Evolutionary conservation across 2,113 vertebrate species (phyloP).

Genomic region (Amazona guildingii): DNA sequence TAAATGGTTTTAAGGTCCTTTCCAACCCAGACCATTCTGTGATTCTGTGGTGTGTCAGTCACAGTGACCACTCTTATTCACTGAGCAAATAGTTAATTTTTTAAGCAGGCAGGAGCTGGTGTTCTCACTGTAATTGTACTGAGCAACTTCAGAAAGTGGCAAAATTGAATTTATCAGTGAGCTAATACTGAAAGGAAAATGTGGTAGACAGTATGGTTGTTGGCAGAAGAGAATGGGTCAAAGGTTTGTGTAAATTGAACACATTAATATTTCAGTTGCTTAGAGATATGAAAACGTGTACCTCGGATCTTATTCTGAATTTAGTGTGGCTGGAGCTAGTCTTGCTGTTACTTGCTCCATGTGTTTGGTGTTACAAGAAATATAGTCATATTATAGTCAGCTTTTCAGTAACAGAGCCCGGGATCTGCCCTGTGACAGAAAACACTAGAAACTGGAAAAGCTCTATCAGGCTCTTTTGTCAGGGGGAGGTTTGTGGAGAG

Average conservation of each 20-base stretch:
- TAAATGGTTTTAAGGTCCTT: not conserved
- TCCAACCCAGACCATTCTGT: not conserved
- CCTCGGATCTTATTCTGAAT: not conserved
- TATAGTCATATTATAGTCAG: not conserved
- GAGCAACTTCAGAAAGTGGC: not conserved
- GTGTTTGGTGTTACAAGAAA: not conserved
- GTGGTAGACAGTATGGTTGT: not conserved
- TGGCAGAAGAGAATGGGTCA: not conserved
- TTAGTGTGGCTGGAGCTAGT: not conserved
- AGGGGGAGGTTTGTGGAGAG: not conserved
- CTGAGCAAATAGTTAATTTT: not conserved
- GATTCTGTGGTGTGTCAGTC: not conserved
- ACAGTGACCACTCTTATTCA: not conserved
- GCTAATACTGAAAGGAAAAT: not conserved
- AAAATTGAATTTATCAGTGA: constrained; percentile 1
- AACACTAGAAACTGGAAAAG: not conserved
- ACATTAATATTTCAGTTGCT: not conserved
- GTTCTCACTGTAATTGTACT: not conserved
- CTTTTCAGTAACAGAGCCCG: not conserved
- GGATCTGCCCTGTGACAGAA: not conserved
- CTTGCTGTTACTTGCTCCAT: not conserved
- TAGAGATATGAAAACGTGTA: not conserved
- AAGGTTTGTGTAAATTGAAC: constrained; percentile 3
- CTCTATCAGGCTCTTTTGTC: not conserved
- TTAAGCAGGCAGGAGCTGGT: not conserved